A percentile compares a stretch with the other conserved stretches of the same genome.
phyloP scores from a whole-genome alignment of 2,797 vertebrate genomes.

The Phataginus tetradactyla region DNA sequence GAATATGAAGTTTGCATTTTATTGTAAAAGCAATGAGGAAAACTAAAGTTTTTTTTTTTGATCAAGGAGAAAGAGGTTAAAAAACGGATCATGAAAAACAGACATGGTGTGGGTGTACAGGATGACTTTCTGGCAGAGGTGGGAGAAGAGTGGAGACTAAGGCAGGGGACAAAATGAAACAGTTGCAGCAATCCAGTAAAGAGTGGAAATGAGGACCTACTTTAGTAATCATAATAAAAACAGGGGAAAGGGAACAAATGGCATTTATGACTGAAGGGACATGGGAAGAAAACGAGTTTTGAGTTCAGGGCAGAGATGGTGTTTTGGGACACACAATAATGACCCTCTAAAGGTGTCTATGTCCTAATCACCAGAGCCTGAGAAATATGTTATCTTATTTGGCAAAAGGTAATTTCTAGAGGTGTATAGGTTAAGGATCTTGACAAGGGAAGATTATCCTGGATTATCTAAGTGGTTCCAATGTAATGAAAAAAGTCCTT shows the following conservation, averaged over 20 bases:
- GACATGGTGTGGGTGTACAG: no score
- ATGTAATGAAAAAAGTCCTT: neutral
- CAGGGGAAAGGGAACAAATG: neutral
- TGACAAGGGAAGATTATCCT: neutral
- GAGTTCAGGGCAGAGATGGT: neutral
- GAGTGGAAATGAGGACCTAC: neutral
- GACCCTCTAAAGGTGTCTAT: neutral
- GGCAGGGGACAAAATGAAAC: neutral
- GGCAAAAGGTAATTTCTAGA: neutral
- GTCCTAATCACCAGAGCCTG: neutral
- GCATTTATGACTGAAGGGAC: neutral
- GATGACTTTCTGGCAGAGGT: neutral
- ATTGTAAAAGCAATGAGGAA: neutral
- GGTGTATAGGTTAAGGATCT: no score
- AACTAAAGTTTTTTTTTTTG: neutral
- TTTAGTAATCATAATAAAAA: neutral
- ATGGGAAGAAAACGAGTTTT: neutral
- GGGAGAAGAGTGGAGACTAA: neutral
- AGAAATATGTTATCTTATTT: neutral
- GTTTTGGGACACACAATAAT: neutral
- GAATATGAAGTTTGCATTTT: neutral
- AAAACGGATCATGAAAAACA: neutral
- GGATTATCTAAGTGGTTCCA: neutral
- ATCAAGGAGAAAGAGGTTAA: neutral
- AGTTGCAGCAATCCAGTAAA: neutral